A percentile compares a stretch with the other conserved stretches of the same genome.
Evolutionary conservation across 2,113 vertebrate genomes (phyloP).

Genomic region (Potamarius usumacintae): DNA sequence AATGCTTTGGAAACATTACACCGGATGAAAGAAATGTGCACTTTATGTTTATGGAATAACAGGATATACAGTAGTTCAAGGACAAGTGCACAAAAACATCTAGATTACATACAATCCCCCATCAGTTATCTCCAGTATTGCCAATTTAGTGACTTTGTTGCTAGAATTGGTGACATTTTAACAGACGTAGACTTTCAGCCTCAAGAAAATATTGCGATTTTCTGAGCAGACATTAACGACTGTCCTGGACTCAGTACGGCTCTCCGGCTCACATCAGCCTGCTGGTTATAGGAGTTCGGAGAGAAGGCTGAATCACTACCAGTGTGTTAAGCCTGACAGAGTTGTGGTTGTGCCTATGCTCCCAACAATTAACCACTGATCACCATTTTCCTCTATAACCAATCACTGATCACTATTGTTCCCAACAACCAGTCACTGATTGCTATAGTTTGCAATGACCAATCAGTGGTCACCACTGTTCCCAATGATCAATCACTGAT

Average conservation of each 20-base stretch:
- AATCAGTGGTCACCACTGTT: neutral
- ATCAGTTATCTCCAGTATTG: neutral
- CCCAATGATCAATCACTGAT: neutral
- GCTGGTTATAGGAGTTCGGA: neutral
- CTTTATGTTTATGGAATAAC: slow-evolving; percentile 27
- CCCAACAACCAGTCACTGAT: neutral
- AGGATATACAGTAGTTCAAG: neutral
- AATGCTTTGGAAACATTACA: neutral
- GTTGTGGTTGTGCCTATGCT: too few relatives aligned
- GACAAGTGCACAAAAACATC: slow-evolving; percentile 12
- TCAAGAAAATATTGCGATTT: neutral
- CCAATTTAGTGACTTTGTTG: neutral
- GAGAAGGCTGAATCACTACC: neutral
- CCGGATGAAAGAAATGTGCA: neutral
- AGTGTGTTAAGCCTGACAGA: too few relatives aligned
- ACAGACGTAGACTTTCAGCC: neutral
- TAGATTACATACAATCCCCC: neutral
- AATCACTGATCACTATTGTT: neutral
- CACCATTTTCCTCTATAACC: neutral
- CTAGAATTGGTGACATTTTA: neutral
- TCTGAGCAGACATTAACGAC: neutral
- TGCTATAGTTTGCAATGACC: neutral
- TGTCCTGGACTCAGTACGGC: neutral
- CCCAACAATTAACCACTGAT: neutral
- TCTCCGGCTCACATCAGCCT: neutral